Evolutionary conservation across 2,113 vertebrate genomes (phyloP).

Genomic region (Salvelinus fontinalis): DNA sequence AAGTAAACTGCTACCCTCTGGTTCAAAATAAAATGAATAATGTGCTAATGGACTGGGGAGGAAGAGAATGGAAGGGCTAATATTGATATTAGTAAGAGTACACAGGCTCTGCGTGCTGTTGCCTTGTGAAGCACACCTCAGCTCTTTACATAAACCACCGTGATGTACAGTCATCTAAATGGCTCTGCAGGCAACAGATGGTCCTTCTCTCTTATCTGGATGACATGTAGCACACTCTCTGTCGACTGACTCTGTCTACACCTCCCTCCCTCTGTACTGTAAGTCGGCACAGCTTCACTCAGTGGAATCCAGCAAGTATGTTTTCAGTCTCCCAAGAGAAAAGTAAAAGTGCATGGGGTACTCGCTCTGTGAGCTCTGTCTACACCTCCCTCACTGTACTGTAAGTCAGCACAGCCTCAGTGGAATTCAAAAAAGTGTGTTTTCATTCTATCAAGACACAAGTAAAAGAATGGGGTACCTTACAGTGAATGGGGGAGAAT

Average conservation of each 20-base stretch:
- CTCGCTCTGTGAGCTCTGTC: not conserved
- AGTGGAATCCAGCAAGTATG: not conserved
- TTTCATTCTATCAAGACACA: not conserved
- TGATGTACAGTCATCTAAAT: not conserved
- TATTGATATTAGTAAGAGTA: constrained; percentile 29
- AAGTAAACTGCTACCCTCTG: not conserved
- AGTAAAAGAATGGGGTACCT: too few relatives aligned
- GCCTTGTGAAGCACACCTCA: not conserved
- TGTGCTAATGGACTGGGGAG: constrained; percentile 33
- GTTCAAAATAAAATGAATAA: constrained; percentile 14
- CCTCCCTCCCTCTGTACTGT: not conserved
- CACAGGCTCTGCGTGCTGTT: constrained; percentile 27
- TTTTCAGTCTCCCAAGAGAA: too few relatives aligned
- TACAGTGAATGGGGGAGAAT: too few relatives aligned
- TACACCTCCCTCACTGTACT: not conserved
- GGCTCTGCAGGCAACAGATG: constrained; percentile 35
- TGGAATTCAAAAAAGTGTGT: not conserved
- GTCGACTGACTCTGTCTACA: not conserved
- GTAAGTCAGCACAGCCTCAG: not conserved
- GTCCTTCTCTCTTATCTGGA: not conserved
- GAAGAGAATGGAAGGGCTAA: constrained; percentile 15
- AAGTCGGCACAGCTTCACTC: too few relatives aligned
- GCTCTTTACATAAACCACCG: not conserved
- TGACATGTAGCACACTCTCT: not conserved
- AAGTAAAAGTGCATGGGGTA: too few relatives aligned